Conservation (phyloP, 2,888 invertebrate genomes). For the Sphaeridia pumilis region DNA sequence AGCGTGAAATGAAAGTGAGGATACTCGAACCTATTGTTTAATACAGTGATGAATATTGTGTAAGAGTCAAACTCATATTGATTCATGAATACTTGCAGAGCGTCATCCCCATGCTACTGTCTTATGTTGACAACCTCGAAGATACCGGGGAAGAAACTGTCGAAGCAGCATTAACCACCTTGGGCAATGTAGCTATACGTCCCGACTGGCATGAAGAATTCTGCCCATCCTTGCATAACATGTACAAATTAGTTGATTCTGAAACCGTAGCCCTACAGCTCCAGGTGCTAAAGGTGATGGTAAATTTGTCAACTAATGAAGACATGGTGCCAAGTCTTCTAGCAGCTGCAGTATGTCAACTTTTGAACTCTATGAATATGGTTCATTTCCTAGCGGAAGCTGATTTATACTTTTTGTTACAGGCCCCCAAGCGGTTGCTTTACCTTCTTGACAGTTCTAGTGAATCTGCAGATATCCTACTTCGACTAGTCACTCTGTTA, state of each 20-base stretch:
- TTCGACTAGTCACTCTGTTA: conserved; percentile 45
- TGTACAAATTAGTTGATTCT: conserved; percentile 43
- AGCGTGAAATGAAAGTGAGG: conserved; percentile 43
- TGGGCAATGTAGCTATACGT: conserved; percentile 42
- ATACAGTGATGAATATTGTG: not conserved
- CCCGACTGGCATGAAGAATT: conserved; percentile 45
- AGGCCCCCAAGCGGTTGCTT: conserved; percentile 45
- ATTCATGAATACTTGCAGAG: conserved; percentile 37
- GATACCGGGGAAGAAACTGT: conserved; percentile 40
- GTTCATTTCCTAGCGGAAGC: not conserved
- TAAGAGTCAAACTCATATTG: not conserved
- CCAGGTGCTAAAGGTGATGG: conserved; percentile 47
- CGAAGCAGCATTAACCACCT: conserved; percentile 44
- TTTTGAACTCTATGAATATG: not conserved
- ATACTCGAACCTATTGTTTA: not conserved
- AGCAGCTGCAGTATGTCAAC: conserved; percentile 45
- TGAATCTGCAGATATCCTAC: conserved; percentile 39
- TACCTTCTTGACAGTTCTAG: conserved; percentile 42
- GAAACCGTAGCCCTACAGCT: conserved; percentile 41
- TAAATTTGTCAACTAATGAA: conserved; percentile 49
- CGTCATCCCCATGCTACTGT: conserved; percentile 43
- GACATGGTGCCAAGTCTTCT: conserved; percentile 49
- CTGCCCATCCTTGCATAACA: conserved; percentile 42
- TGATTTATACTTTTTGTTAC: conserved; percentile 19
- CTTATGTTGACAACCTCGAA: conserved; percentile 38